A percentile compares a stretch with the other conserved stretches of the same genome.
Evolutionary conservation across 2,888 invertebrate species (phyloP).

Genomic region (Drosophila infuscata): DNA sequence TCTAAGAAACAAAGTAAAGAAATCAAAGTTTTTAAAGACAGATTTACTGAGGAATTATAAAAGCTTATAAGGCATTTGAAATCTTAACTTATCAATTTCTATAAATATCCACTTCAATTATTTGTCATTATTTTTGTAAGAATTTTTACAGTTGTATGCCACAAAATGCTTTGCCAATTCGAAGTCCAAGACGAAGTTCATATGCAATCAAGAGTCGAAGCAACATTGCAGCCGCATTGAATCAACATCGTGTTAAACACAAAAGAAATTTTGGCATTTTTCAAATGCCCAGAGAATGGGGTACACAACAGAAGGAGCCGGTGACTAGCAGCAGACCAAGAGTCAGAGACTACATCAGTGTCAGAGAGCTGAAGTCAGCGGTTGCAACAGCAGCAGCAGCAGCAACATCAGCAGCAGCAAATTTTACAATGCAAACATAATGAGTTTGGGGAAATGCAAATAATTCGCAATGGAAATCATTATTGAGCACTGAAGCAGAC

Average conservation of each 20-base stretch:
- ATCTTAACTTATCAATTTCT: background rate
- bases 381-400: conserved; percentile 17
- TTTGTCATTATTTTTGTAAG: background rate
- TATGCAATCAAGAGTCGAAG: conserved; percentile 19
- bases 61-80: background rate
- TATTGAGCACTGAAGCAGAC: conserved; percentile 70
- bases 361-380: conserved; percentile 3
- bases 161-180: background rate
- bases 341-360: conserved; percentile 12
- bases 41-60: background rate
- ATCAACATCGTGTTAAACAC: conserved; percentile 16
- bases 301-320: conserved; percentile 2
- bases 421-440: conserved; percentile 72
- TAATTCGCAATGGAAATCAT: conserved; percentile 74
- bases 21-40: background rate
- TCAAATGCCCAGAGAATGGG: conserved; percentile 19
- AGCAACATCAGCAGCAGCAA: conserved; percentile 19
- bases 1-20: background rate
- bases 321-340: conserved; percentile 3
- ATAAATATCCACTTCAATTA: too few species aligned
- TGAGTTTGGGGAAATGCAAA: conserved; percentile 75
- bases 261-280: conserved; percentile 23
- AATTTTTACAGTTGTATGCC: background rate
- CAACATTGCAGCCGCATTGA: conserved; percentile 21
- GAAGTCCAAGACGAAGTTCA: background rate